phyloP scores from a whole-genome alignment of 2,888 invertebrate species.

The Drosophila neonasuta region DNA sequence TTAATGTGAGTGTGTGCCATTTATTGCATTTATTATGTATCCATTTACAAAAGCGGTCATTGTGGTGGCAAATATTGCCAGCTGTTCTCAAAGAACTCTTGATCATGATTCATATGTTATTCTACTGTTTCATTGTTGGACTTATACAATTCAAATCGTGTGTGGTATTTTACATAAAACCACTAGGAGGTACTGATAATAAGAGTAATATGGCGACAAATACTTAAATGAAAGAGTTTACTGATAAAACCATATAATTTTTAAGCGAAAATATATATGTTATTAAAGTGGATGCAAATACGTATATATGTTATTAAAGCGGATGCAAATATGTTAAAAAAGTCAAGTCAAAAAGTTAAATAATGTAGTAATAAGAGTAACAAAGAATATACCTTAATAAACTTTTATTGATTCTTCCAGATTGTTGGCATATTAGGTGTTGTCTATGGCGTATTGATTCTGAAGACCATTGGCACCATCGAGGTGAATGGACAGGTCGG shows the following conservation, averaged over 20 bases:
- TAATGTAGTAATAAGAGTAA: too few relatives aligned
- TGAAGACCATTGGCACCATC: constrained; percentile 84
- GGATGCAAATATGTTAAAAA: too few relatives aligned
- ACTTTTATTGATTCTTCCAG: constrained; percentile 82
- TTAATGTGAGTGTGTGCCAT: constrained; percentile 10
- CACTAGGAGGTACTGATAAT: neutral
- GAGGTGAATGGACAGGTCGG: constrained; percentile 82
- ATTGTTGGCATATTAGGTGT: constrained; percentile 88
- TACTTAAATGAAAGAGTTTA: too few relatives aligned
- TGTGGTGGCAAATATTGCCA: neutral
- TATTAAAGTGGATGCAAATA: too few relatives aligned
- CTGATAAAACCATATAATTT: too few relatives aligned
- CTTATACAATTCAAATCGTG: neutral
- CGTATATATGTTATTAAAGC: too few relatives aligned
- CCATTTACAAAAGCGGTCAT: neutral
- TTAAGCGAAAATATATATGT: too few relatives aligned
- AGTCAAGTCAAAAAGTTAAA: too few relatives aligned
- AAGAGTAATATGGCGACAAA: neutral
- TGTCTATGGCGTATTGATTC: constrained; percentile 86
- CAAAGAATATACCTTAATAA: neutral
- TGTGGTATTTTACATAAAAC: neutral
- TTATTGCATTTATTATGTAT: constrained; percentile 13
- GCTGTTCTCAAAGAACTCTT: neutral
- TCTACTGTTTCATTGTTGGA: neutral
- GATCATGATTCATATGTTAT: neutral